Evolutionary conservation across 2,113 vertebrate genomes (phyloP).

Genomic region (Cyprinodon variegatus): DNA sequence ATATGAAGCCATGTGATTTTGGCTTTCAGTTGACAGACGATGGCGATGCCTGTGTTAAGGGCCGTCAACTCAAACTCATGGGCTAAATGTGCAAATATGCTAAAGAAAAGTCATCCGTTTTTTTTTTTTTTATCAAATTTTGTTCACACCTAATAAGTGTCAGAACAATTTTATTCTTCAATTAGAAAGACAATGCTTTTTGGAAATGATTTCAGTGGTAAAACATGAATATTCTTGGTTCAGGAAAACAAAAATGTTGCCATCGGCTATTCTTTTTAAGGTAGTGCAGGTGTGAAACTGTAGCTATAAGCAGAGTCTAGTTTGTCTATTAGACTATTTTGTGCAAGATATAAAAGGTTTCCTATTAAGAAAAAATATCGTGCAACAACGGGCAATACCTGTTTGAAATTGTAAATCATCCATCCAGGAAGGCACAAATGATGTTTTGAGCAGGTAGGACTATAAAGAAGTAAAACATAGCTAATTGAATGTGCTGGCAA

Average conservation of each 20-base stretch:
- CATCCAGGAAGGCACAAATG: slow-evolving; percentile 11
- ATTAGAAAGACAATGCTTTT: too few species aligned
- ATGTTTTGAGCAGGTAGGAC: slow-evolving; percentile 18
- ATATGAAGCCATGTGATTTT: neutral
- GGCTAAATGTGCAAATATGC: neutral
- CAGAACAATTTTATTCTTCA: neutral
- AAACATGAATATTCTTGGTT: too few species aligned
- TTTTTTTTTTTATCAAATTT: neutral
- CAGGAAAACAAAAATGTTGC: too few species aligned
- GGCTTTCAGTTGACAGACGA: neutral
- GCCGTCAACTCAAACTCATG: neutral
- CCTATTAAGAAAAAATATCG: neutral
- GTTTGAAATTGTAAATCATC: slow-evolving; percentile 8
- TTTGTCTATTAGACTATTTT: neutral
- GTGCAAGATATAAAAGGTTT: slow-evolving; percentile 16
- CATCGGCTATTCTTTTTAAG: too few species aligned
- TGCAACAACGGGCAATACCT: neutral
- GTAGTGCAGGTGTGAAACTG: too few species aligned
- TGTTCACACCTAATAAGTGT: too few species aligned
- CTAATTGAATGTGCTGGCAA: slow-evolving; percentile 43
- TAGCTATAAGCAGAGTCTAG: neutral
- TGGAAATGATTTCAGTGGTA: too few species aligned
- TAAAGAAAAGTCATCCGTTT: neutral
- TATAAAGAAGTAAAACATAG: slow-evolving; percentile 14
- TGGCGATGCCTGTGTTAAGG: neutral